phyloP scores from a whole-genome alignment of 2,113 vertebrate genomes.

The Eleginops maclovinus region DNA sequence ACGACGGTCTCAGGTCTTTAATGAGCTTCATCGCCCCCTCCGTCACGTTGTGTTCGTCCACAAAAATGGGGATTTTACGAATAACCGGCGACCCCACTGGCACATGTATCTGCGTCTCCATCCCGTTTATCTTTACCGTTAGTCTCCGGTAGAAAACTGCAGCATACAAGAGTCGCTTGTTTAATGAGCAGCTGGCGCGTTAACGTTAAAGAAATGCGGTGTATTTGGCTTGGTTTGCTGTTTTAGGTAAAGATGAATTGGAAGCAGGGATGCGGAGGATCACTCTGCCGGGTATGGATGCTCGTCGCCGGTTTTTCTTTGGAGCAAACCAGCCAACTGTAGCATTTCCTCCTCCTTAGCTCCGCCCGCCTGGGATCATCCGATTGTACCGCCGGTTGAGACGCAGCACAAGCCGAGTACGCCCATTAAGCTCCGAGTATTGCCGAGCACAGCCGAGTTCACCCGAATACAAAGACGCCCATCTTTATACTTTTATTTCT shows the following conservation, averaged over 20 bases:
- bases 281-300: conserved; percentile 41
- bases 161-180: conserved; percentile 26
- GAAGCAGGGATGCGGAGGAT: background rate
- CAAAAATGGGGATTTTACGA: conserved; percentile 86
- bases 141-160: conserved; percentile 33
- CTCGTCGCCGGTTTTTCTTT: conserved; percentile 66
- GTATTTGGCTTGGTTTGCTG: no score
- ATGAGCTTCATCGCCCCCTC: conserved; percentile 91
- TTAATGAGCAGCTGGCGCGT: background rate
- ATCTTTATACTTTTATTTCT: no score
- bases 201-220: no score
- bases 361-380: conserved; percentile 77
- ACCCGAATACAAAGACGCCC: conserved; percentile 9
- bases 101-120: conserved; percentile 86
- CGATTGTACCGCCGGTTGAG: conserved; percentile 69
- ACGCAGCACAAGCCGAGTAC: conserved; percentile 18
- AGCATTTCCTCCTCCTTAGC: conserved; percentile 67
- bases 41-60: conserved; percentile 90
- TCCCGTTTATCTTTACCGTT: conserved; percentile 53
- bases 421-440: conserved; percentile 43
- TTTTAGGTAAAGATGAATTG: background rate
- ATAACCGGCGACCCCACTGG: conserved; percentile 85
- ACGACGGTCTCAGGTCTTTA: conserved; percentile 89
- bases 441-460: conserved; percentile 29
- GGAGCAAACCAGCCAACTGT: conserved; percentile 31